Conservation (phyloP, 1,140 invertebrate species). For the Telenomus remus region DNA sequence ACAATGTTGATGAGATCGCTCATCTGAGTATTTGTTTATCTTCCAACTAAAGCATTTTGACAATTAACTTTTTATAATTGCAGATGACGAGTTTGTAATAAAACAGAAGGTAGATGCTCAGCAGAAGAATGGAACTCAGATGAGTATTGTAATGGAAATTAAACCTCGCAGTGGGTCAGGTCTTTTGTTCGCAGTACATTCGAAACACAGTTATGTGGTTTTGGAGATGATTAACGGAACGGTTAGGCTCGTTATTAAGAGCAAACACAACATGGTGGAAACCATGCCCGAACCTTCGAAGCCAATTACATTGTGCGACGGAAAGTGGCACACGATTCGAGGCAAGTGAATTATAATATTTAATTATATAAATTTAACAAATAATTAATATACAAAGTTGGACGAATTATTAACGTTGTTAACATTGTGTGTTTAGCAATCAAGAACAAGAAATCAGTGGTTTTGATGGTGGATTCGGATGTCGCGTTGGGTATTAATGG, state of each 20-base stretch:
- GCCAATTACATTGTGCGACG: constrained; percentile 90
- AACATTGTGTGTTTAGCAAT: constrained; percentile 77
- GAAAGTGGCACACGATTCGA: constrained; percentile 93
- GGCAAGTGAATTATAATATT: constrained; percentile 75
- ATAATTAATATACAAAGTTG: no score
- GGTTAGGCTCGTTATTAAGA: constrained; percentile 88
- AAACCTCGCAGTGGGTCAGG: constrained; percentile 90
- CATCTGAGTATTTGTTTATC: no score
- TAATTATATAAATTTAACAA: no score
- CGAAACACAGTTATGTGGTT: constrained; percentile 86
- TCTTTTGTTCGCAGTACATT: constrained; percentile 88
- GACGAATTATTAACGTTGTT: no score
- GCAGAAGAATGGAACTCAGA: no score
- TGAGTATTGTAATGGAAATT: constrained; percentile 90
- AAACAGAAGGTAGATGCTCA: no score
- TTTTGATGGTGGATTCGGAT: constrained; percentile 86
- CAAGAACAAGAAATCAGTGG: constrained; percentile 89
- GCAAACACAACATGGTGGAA: constrained; percentile 83
- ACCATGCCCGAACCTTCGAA: constrained; percentile 83
- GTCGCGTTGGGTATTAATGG: constrained; percentile 81
- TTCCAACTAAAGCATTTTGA: no score
- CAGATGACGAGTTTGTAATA: constrained; percentile 84
- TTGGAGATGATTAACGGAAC: constrained; percentile 91
- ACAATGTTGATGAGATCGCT: constrained; percentile 24
- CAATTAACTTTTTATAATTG: constrained; percentile 8